These are phyloP conservation scores for Oriolus oriolus DNA, from an alignment of 2,113 vertebrate species.

Conservation along the genomic window DNA sequence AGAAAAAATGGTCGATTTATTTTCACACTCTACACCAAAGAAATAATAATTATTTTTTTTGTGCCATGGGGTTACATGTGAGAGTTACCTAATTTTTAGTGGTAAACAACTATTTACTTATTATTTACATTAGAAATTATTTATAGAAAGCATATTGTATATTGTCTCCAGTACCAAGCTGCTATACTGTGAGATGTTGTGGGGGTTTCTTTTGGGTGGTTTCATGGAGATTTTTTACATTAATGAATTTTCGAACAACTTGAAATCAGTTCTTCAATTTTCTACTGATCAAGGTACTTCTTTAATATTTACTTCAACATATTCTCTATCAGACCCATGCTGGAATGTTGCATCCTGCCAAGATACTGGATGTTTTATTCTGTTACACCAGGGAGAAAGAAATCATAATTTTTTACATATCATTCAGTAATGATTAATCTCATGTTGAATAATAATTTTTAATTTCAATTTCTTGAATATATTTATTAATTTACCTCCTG, in stretches of 20 bases:
- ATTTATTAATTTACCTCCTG: slow-evolving; percentile 78
- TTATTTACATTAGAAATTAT: not conserved
- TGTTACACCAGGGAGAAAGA: not conserved
- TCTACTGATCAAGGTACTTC: not conserved
- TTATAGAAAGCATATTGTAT: not conserved
- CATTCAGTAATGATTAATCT: slow-evolving; percentile 67
- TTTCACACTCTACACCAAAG: not conserved
- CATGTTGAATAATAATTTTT: slow-evolving; percentile 70
- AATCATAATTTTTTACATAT: slow-evolving; percentile 22
- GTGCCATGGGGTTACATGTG: not conserved
- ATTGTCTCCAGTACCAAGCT: not conserved
- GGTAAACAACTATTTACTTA: not conserved
- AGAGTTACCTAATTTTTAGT: not conserved
- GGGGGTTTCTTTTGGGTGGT: not conserved
- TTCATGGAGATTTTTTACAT: not conserved
- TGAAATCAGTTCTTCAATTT: not conserved
- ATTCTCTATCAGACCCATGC: not conserved
- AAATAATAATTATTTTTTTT: not conserved
- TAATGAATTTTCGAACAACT: not conserved
- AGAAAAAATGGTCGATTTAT: not conserved
- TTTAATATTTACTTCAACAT: not conserved
- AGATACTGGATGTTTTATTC: slow-evolving; percentile 38
- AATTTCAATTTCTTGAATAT: slow-evolving; percentile 74
- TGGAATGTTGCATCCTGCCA: slow-evolving; percentile 5
- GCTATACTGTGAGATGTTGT: not conserved